Evolutionary conservation across 2,797 vertebrate genomes (phyloP).

Genomic region (Peromyscus aztecus): DNA sequence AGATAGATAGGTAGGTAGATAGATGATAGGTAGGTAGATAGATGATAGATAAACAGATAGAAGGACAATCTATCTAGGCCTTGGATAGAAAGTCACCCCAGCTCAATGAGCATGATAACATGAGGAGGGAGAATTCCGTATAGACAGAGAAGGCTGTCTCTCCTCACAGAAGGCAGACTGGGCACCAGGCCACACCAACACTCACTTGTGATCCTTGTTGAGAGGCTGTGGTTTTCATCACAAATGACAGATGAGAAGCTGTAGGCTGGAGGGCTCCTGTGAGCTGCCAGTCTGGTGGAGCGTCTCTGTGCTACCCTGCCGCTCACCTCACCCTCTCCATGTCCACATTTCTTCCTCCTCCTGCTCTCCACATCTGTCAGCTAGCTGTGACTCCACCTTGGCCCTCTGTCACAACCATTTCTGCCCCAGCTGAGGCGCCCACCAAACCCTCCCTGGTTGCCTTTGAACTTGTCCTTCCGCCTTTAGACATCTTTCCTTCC

Average conservation of each 20-base stretch:
- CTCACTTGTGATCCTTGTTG: background rate
- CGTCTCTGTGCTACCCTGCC: background rate
- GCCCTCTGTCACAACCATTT: background rate
- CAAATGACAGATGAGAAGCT: background rate
- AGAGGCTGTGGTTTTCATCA: background rate
- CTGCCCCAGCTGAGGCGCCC: background rate
- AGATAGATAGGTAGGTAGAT: background rate
- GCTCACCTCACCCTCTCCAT: no score
- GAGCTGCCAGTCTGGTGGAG: background rate
- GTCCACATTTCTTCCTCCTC: background rate
- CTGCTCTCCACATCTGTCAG: fast-evolving
- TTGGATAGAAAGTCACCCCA: background rate
- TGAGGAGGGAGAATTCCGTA: background rate
- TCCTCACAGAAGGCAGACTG: background rate
- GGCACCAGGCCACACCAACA: background rate
- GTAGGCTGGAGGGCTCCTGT: background rate
- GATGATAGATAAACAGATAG: background rate
- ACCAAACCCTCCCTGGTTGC: background rate
- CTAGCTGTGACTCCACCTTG: fast-evolving
- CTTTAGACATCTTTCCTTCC: background rate
- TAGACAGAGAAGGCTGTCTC: background rate
- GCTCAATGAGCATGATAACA: background rate
- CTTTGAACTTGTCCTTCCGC: background rate
- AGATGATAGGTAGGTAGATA: no score
- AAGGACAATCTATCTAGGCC: background rate